These are phyloP conservation scores for Vollenhovia emeryi DNA, from an alignment of 1,140 invertebrate genomes.

Conservation along the genomic window DNA sequence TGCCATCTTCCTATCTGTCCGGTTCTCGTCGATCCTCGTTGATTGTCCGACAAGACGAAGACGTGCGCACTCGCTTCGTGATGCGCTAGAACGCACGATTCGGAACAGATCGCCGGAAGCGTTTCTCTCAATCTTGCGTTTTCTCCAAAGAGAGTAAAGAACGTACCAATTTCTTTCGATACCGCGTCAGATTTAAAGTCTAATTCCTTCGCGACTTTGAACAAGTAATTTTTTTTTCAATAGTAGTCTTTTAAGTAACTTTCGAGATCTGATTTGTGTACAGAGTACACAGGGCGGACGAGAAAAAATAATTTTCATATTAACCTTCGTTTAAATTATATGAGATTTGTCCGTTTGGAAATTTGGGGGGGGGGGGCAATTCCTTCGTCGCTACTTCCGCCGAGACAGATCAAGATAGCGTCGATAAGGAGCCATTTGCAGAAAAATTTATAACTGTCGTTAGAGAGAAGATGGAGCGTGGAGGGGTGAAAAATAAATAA, in stretches of 20 bases:
- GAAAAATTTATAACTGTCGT: slow-evolving; percentile 77
- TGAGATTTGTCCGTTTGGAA: background rate
- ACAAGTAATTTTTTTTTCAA: too few relatives aligned
- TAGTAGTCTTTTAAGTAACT: background rate
- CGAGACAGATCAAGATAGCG: slow-evolving; percentile 14
- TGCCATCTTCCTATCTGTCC: slow-evolving; percentile 60
- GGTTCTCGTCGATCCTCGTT: slow-evolving; percentile 71
- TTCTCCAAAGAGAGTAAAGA: background rate
- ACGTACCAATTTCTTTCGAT: background rate
- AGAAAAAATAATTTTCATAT: background rate
- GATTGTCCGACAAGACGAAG: slow-evolving; percentile 70
- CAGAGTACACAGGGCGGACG: background rate
- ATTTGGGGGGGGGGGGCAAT: background rate
- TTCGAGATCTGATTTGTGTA: background rate
- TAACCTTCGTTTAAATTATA: background rate
- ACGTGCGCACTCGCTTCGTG: slow-evolving; percentile 44
- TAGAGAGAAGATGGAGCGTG: slow-evolving; percentile 65
- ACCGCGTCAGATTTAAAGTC: background rate
- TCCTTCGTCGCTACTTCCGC: background rate
- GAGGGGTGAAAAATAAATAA: slow-evolving; percentile 78
- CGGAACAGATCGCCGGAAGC: slow-evolving; percentile 34
- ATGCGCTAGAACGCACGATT: slow-evolving; percentile 40
- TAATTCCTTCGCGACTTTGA: background rate
- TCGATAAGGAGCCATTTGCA: slow-evolving; percentile 64
- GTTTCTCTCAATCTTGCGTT: slow-evolving; percentile 31